These are phyloP conservation scores for Balaeniceps rex DNA, from an alignment of 2,113 vertebrate species.

Conservation along the genomic window DNA sequence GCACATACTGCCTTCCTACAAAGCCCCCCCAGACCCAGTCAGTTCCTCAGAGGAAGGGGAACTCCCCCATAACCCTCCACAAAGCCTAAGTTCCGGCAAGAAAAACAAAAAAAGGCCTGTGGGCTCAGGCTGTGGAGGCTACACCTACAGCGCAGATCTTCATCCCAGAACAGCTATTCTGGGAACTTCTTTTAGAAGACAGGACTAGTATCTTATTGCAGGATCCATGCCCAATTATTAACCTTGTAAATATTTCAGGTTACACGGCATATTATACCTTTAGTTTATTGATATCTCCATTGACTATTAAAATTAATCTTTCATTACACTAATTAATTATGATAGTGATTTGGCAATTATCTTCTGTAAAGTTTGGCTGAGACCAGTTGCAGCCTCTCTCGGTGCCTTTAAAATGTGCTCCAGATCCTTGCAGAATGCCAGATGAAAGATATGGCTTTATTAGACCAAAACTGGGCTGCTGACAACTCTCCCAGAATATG, in stretches of 20 bases:
- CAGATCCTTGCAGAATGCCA: not conserved
- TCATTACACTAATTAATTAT: slow-evolving; percentile 42
- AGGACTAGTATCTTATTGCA: not conserved
- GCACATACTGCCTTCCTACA: not conserved
- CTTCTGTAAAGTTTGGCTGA: not conserved
- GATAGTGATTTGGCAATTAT: not conserved
- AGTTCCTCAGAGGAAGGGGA: not conserved
- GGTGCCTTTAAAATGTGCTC: not conserved
- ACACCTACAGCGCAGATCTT: not conserved
- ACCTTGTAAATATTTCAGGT: slow-evolving; percentile 20
- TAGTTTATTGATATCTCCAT: slow-evolving; percentile 14
- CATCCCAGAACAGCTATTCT: not conserved
- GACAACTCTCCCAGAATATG: not conserved
- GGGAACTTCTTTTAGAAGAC: not conserved
- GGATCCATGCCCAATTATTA: not conserved
- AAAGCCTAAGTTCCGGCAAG: not conserved
- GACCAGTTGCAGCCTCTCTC: not conserved
- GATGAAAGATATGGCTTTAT: not conserved
- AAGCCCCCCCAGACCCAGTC: not conserved
- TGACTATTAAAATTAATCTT: slow-evolving; percentile 33
- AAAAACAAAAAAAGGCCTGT: accelerated
- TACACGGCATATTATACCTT: not conserved
- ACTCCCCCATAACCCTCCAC: not conserved
- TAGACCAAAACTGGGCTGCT: not conserved
- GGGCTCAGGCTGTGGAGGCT: not conserved